These are phyloP conservation scores for Darevskia nairensis DNA, from an alignment of 2,797 vertebrate species.

Conservation along the genomic window DNA sequence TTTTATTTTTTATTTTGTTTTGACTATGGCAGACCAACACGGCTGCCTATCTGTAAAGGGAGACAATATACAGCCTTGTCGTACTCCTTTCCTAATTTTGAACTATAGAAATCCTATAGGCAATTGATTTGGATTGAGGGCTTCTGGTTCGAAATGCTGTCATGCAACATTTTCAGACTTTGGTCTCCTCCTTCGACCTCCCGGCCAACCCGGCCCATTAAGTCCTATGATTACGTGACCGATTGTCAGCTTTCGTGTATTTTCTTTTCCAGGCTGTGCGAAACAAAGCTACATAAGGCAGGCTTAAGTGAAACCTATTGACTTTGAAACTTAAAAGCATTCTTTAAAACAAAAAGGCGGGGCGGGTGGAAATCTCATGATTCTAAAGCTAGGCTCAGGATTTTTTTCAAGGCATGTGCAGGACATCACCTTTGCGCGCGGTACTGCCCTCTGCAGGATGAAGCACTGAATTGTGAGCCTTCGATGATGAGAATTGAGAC, in stretches of 20 bases:
- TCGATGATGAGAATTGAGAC: not conserved
- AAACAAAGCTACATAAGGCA: conserved; percentile 4
- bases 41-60: too few species aligned
- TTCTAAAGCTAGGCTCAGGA: not conserved
- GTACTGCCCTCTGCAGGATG: not conserved
- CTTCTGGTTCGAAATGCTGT: not conserved
- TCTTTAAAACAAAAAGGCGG: not conserved
- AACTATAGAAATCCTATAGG: not conserved
- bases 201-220: not conserved
- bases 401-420: not conserved
- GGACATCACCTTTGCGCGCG: not conserved
- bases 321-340: conserved; percentile 16
- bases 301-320: conserved; percentile 23
- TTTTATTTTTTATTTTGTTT: too few species aligned
- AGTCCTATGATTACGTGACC: conserved; percentile 7
- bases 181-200: not conserved
- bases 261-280: not conserved
- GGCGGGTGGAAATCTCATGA: not conserved
- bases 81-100: too few species aligned
- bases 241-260: conserved; percentile 5
- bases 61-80: too few species aligned
- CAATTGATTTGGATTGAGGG: not conserved
- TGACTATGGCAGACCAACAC: too few species aligned
- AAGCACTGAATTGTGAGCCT: not conserved
- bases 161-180: conserved; percentile 6